Evolutionary conservation across 1,140 invertebrate genomes (phyloP).

Genomic region (Sminthurinus signatus): DNA sequence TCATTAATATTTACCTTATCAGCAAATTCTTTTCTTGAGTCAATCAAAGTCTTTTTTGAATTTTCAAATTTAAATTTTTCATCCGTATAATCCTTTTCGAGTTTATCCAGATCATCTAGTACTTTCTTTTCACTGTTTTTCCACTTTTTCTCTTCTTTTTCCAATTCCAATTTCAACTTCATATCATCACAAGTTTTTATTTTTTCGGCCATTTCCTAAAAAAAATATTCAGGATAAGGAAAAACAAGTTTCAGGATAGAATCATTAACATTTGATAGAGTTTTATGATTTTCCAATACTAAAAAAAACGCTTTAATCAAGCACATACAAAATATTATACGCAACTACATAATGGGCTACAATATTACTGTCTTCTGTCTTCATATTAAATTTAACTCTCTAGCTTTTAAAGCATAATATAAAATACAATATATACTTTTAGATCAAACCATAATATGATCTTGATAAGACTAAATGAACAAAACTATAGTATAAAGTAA

Average conservation of each 20-base stretch:
- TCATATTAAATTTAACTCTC: too few species aligned
- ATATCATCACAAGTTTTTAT: constrained; percentile 21
- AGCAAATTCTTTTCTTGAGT: constrained; percentile 3
- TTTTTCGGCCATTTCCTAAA: constrained; percentile 26
- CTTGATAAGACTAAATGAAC: too few species aligned
- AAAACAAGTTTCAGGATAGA: neutral
- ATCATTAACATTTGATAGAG: constrained; percentile 6
- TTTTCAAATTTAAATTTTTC: constrained; percentile 4
- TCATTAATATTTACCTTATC: constrained; percentile 20
- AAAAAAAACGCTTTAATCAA: too few species aligned
- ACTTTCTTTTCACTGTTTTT: constrained; percentile 15
- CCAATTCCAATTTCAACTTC: constrained; percentile 5
- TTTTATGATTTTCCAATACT: too few species aligned
- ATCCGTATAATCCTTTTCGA: constrained; percentile 10
- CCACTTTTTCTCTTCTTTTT: constrained; percentile 18
- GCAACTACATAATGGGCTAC: too few species aligned
- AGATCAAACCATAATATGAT: too few species aligned
- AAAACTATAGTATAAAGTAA: too few species aligned
- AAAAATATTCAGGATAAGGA: too few species aligned
- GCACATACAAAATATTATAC: too few species aligned
- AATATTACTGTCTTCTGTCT: too few species aligned
- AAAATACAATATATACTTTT: too few species aligned
- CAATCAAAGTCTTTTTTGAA: constrained; percentile 3
- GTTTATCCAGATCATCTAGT: constrained; percentile 2
- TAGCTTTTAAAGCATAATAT: too few species aligned